These are phyloP conservation scores for Seriola dumerili DNA, from an alignment of 2,113 vertebrate species.

Conservation along the genomic window DNA sequence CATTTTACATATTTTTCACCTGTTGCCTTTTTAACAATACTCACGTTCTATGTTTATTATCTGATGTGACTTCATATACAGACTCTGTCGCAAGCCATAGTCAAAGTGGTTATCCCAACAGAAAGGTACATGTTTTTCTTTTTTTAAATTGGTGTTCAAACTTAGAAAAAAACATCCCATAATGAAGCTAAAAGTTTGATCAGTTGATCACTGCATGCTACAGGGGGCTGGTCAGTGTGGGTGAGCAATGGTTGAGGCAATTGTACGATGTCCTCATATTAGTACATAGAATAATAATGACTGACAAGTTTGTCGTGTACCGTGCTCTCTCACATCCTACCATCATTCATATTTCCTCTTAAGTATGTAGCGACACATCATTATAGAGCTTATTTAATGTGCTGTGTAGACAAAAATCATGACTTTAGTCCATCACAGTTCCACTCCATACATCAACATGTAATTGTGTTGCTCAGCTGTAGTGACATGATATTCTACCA, in stretches of 20 bases:
- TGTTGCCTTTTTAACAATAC: conserved; percentile 99
- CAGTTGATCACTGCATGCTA: conserved; percentile 85
- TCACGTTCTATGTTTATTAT: conserved; percentile 99
- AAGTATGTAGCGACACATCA: conserved; percentile 45
- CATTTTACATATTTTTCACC: conserved; percentile 96
- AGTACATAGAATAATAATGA: conserved; percentile 49
- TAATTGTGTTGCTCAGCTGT: conserved; percentile 31
- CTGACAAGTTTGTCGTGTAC: conserved; percentile 31
- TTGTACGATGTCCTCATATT: conserved; percentile 47
- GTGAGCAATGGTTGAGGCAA: conserved; percentile 94
- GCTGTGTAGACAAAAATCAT: conserved; percentile 36
- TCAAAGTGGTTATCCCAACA: conserved; percentile 99
- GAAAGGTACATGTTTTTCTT: conserved; percentile 99
- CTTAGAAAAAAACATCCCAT: conserved; percentile 94
- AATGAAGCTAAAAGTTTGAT: conserved; percentile 86
- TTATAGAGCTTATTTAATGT: conserved; percentile 41
- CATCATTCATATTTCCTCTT: conserved; percentile 54
- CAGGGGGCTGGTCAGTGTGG: conserved; percentile 89
- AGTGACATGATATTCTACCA: conserved; percentile 43
- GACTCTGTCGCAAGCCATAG: conserved; percentile 99
- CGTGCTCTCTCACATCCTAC: conserved; percentile 48
- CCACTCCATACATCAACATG: conserved; percentile 57
- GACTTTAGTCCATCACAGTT: conserved; percentile 46
- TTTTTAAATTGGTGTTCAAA: conserved; percentile 98
- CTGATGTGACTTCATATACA: conserved; percentile 99